phyloP scores from a whole-genome alignment of 2,888 invertebrate species.

The Ptychoptera albimana region DNA sequence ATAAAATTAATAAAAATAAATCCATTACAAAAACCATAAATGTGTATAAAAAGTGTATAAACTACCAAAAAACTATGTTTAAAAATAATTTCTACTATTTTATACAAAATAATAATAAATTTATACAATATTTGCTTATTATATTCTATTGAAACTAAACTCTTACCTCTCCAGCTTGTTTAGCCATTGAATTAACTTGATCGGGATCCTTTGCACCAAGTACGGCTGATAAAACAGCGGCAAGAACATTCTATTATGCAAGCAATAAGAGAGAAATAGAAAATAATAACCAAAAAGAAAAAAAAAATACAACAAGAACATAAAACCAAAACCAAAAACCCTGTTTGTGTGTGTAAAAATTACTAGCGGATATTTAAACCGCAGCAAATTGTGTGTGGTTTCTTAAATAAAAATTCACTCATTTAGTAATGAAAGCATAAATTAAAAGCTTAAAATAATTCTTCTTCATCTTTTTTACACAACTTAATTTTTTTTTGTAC shows the following conservation, averaged over 20 bases:
- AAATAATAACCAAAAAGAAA: conserved; percentile 16
- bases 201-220: conserved; percentile 83
- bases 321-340: background rate
- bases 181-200: conserved; percentile 86
- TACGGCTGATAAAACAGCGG: conserved; percentile 78
- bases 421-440: conserved; percentile 1
- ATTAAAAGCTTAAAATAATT: background rate
- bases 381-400: no score
- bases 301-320: background rate
- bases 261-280: conserved; percentile 32
- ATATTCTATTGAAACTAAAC: background rate
- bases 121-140: no score
- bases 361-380: background rate
- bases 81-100: no score
- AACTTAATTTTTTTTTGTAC: no score
- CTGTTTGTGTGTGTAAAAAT: background rate
- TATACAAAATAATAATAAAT: no score
- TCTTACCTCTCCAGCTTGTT: conserved; percentile 88
- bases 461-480: no score
- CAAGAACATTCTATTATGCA: conserved; percentile 67
- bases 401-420: background rate
- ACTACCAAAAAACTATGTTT: no score
- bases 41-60: no score
- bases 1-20: no score
- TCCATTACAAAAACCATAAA: no score